Base-by-base conservation (phyloP, 2,113 vertebrate genomes). In the Lasiurus borealis region DNA sequence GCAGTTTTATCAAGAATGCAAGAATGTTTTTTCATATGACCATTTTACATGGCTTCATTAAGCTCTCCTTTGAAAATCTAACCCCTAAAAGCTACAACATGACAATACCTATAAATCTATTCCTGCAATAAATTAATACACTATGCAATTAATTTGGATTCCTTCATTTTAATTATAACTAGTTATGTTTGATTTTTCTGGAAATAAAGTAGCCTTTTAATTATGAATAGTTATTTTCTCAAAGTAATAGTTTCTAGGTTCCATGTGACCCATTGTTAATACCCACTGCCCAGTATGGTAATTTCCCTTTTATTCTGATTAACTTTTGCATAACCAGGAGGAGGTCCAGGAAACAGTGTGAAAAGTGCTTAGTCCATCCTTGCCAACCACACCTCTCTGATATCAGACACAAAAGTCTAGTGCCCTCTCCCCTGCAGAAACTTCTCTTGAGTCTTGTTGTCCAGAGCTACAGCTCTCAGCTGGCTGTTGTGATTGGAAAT, bases 141-240 rank as follows among this genome's bases (percentile, higher is more conserved):
- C 1, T 52, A 68, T 76, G 50, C 36, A 91, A 96, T 94, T 90
- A 95, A 90, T 83, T 90, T 85, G 90, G 54, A 82, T 54, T 86
- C 73, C 82, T 54, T 25, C 59, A 13, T 80, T 36, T 94, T 95
- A 94, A 0, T 7, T 48, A 80, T 76, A 72, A 71, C 44, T 94
- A 12, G 68, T 69, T 48, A 94, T 69, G 68, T 64, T 93, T 52
- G 0, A 62, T 46, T 27, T 50, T 64, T 10, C 34, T 87, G 12
- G 72, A 93, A 94, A 93, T 34, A 85, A 81, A 27, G 34, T 15
- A 44, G 52, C 36, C 10, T 89, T 97, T 97, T 91, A 44, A 96
- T 64, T 91, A 59, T 87, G 91, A 87, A 88, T 25, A 57, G 25
- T 75, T 95, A 52, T 94, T 95, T 96, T 95, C 89, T 95, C 78